Percentiles rank a stretch among this genome's conserved stretches.
Conservation (phyloP, 2,797 vertebrate species). For the Falco columbarius region DNA sequence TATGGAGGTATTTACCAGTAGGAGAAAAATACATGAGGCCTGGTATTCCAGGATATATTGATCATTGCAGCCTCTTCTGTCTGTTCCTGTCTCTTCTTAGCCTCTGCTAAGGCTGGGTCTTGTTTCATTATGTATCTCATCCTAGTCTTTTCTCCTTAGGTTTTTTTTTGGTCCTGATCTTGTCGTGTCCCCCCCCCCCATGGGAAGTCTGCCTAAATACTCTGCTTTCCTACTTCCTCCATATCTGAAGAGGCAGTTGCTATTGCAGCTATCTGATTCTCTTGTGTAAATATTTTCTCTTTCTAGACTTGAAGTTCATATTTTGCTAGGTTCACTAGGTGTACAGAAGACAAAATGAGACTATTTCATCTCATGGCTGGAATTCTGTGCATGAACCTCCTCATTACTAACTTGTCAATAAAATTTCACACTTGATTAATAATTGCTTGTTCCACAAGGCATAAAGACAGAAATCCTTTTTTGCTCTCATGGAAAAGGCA, state of each 20-base stretch:
- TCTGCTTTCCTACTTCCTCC: neutral
- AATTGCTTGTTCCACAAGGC: neutral
- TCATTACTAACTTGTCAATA: neutral
- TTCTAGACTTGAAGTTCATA: neutral
- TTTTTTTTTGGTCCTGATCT: neutral
- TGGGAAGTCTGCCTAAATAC: neutral
- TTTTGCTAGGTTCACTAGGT: neutral
- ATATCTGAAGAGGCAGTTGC: neutral
- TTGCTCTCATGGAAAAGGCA: neutral
- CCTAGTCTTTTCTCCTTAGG: neutral
- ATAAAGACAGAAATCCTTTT: neutral
- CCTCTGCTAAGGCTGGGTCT: neutral
- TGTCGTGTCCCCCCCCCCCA: too few relatives aligned
- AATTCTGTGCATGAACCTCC: neutral
- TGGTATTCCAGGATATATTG: neutral
- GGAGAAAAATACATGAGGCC: neutral
- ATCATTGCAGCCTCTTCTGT: neutral
- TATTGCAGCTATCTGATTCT: neutral
- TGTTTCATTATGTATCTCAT: neutral
- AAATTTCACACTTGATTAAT: neutral
- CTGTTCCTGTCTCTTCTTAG: neutral
- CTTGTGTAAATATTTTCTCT: neutral
- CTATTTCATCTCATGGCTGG: neutral
- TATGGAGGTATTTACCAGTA: neutral
- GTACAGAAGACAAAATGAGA: neutral